Conservation (phyloP, 1,140 invertebrate species). For the Hylaeus anthracinus region DNA sequence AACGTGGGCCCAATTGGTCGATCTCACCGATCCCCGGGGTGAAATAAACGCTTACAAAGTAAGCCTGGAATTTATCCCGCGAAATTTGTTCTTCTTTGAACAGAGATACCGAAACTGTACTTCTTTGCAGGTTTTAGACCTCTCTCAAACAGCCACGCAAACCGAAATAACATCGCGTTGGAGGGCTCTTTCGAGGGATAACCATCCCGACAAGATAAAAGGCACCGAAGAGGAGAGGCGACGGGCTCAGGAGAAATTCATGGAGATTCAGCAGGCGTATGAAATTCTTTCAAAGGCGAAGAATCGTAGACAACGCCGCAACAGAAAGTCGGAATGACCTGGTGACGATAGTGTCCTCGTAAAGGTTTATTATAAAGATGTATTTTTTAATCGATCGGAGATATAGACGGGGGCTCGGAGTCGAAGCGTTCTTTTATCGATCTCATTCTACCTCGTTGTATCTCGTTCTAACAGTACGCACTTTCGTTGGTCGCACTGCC, state of each 20-base stretch:
- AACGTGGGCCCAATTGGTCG: slow-evolving; percentile 92
- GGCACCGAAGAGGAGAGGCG: slow-evolving; percentile 83
- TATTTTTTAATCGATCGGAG: background rate
- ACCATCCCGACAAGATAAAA: slow-evolving; percentile 96
- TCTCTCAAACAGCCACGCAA: slow-evolving; percentile 89
- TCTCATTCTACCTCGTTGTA: slow-evolving; percentile 13
- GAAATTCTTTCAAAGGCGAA: slow-evolving; percentile 93
- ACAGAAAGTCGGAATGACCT: slow-evolving; percentile 82
- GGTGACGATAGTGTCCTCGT: too few relatives aligned
- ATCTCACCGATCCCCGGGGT: slow-evolving; percentile 92
- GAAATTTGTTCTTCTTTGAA: background rate
- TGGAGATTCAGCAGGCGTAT: slow-evolving; percentile 96
- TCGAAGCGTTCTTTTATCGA: background rate
- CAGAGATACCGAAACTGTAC: background rate
- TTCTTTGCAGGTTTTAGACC: slow-evolving; percentile 85
- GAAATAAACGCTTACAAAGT: slow-evolving; percentile 95
- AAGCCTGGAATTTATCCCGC: slow-evolving; percentile 3
- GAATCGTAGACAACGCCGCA: slow-evolving; percentile 85
- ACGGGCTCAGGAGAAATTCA: slow-evolving; percentile 92
- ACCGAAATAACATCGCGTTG: slow-evolving; percentile 92
- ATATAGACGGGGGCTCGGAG: background rate
- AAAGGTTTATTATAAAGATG: background rate
- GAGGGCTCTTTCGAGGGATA: slow-evolving; percentile 90
- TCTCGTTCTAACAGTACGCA: background rate
- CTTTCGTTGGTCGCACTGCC: background rate